phyloP scores from a whole-genome alignment of 2,113 vertebrate species.

The Pelecanoides urinatrix region DNA sequence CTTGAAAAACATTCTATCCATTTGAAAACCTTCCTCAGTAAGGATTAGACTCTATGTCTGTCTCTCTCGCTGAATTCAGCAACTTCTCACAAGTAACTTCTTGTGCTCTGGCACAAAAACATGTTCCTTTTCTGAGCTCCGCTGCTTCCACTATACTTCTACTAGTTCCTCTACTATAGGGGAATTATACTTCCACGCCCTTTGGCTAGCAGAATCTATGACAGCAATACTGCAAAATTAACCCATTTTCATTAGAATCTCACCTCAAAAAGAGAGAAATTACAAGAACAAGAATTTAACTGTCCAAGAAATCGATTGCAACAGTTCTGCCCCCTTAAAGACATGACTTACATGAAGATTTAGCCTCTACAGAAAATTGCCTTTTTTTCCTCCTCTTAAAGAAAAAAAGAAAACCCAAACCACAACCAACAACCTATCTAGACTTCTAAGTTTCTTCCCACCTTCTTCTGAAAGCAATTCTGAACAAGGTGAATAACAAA shows the following conservation, averaged over 20 bases:
- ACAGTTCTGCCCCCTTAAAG: background rate
- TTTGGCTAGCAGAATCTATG: background rate
- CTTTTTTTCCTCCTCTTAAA: background rate
- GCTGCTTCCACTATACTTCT: background rate
- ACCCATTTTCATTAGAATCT: background rate
- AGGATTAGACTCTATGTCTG: background rate
- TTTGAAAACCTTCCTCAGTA: background rate
- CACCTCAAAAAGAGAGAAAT: background rate
- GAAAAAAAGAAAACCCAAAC: background rate
- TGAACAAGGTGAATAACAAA: background rate
- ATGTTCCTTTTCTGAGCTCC: background rate
- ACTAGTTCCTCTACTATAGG: background rate
- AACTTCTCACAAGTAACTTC: background rate
- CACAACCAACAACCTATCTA: no score
- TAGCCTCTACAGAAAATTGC: background rate
- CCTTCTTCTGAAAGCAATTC: background rate
- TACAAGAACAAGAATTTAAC: background rate
- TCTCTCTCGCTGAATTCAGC: background rate
- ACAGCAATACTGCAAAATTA: background rate
- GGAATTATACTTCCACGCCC: background rate
- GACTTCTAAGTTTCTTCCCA: background rate
- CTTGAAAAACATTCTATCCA: background rate
- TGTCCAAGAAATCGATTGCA: background rate
- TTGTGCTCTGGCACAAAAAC: background rate
- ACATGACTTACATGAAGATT: background rate